These are phyloP conservation scores for Phalacrocorax aristotelis DNA, from an alignment of 2,113 vertebrate species.

Conservation along the genomic window DNA sequence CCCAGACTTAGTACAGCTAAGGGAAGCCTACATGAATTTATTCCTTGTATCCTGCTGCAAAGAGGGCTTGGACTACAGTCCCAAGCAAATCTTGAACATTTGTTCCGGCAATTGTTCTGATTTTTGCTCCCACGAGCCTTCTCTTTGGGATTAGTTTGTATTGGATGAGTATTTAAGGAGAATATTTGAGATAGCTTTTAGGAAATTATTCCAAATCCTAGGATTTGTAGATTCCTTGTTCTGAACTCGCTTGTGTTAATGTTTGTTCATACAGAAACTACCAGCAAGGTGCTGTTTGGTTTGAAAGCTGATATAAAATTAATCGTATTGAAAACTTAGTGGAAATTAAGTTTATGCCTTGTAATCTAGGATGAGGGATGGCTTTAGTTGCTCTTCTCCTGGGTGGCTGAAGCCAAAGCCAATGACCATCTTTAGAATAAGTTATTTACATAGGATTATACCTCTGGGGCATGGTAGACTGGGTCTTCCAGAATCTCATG, in stretches of 20 bases:
- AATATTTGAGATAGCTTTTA: neutral
- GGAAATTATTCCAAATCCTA: neutral
- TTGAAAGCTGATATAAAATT: neutral
- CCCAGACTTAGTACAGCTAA: neutral
- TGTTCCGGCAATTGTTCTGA: neutral
- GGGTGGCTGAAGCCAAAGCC: neutral
- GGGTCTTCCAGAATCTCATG: neutral
- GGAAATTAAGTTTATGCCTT: neutral
- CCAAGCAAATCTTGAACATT: neutral
- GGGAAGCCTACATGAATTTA: neutral
- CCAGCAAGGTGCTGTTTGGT: neutral
- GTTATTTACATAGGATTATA: neutral
- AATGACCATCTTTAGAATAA: neutral
- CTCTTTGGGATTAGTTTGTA: neutral
- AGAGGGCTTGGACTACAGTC: neutral
- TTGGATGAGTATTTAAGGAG: neutral
- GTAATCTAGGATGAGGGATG: neutral
- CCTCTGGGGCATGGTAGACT: neutral
- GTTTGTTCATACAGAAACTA: neutral
- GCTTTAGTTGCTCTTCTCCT: neutral
- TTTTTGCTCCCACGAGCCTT: neutral
- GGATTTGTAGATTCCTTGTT: neutral
- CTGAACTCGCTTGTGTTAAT: neutral
- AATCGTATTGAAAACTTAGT: neutral
- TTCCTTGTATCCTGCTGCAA: neutral